These are phyloP conservation scores for Stichodactyla mertensii DNA, from an alignment of 64 coral and sea anemone genomes.

Conservation along the genomic window DNA sequence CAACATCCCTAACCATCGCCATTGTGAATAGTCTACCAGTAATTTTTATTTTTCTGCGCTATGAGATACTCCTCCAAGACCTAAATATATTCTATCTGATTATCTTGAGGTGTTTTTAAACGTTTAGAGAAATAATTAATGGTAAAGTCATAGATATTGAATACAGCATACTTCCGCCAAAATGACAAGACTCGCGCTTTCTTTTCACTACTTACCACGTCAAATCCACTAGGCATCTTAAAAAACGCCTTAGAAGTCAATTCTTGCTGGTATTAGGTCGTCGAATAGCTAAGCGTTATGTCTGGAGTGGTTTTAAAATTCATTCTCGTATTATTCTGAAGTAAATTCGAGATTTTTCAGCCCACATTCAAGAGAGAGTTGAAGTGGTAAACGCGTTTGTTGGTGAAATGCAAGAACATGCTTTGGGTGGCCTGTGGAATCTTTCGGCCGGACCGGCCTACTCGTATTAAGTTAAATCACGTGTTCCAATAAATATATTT, in stretches of 20 bases:
- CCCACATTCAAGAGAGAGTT: not conserved
- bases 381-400: not conserved
- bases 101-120: not conserved
- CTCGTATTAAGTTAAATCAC: not conserved
- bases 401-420: not conserved
- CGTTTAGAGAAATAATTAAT: not conserved
- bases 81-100: not conserved
- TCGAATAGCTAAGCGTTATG: not conserved
- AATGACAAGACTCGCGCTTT: not conserved
- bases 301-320: not conserved
- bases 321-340: not conserved
- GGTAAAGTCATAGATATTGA: not conserved
- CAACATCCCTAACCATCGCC: not conserved
- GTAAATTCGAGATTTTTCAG: not conserved
- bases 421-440: constrained; percentile 6
- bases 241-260: not conserved
- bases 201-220: not conserved
- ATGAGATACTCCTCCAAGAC: not conserved
- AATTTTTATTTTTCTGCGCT: not conserved
- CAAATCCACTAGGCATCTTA: constrained; percentile 2
- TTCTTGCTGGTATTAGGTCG: not conserved
- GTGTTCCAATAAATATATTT: not conserved
- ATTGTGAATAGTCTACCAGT: not conserved
- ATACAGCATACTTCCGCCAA: constrained; percentile 4
- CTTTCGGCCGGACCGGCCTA: not conserved